Percentiles rank a stretch among this genome's conserved stretches.
These are phyloP conservation scores for Epinotia ramella DNA, from an alignment of 2,888 invertebrate species.

Conservation along the genomic window DNA sequence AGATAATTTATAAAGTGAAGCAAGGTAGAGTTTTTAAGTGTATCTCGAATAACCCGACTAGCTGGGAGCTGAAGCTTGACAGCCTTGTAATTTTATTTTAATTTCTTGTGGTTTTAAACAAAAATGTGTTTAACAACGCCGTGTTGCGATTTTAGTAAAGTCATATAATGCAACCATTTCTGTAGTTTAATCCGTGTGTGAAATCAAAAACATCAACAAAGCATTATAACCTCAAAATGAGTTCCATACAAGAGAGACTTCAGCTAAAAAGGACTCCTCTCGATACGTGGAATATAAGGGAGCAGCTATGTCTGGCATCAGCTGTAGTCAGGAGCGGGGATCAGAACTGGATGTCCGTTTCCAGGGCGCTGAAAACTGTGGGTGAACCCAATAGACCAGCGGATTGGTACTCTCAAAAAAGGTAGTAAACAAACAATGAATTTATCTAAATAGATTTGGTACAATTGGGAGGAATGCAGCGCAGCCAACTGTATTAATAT, in stretches of 20 bases:
- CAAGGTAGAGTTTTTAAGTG: conserved; percentile 14
- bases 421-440: conserved; percentile 56
- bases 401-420: conserved; percentile 94
- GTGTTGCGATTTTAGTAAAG: neutral
- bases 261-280: conserved; percentile 89
- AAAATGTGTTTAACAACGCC: conserved; percentile 1
- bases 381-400: conserved; percentile 90
- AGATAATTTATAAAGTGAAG: neutral
- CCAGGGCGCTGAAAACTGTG: conserved; percentile 91
- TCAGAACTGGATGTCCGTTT: conserved; percentile 96
- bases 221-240: conserved; percentile 63
- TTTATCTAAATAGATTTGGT: too few species aligned
- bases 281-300: conserved; percentile 94
- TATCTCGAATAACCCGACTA: conserved; percentile 8
- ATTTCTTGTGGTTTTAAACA: conserved; percentile 21
- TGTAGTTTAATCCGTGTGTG: neutral
- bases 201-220: conserved; percentile 19
- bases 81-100: neutral
- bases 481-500: too few species aligned
- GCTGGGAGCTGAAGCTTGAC: neutral
- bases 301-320: conserved; percentile 94
- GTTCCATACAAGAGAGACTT: conserved; percentile 77
- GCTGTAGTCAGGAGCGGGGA: conserved; percentile 94
- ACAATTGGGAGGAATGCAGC: too few species aligned
- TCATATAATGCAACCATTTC: neutral